Evolutionary conservation across 2,113 vertebrate genomes (phyloP), one percentile per base, ranked within the genome.

Genomic region (Haemorhous mexicanus): DNA sequence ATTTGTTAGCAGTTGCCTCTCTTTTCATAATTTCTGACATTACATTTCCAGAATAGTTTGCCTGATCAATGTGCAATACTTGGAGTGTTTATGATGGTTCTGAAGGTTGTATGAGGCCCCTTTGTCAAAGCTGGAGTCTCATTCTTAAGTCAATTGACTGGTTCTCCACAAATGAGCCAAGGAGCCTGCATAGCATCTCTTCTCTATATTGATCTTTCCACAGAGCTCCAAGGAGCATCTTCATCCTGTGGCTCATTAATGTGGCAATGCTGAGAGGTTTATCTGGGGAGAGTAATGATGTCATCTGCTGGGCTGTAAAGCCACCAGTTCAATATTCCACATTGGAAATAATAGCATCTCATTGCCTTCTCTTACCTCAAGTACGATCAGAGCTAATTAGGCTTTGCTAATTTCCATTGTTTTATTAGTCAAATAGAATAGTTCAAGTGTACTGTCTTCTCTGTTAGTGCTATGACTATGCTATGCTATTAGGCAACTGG

Each of bases 221-320:
- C 76, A 95, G 96, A 97, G 96, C 82, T 89, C 20, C 41, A 77
- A 95, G 87, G 97, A 96, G 91, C 64, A 64, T 98, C 97, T 98
- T 98, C 97, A 97, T 98, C 92, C 63, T 8, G 74, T 96, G 89
- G 75, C 75, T 96, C 87, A 93, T 97, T 98, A 98, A 96, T 78
- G 84, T 97, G 95, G 97, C 64, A 94, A 96, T 82, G 77, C 90
- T 95, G 95, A 93, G 91, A 86, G 87, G 78, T 97, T 95, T 96
- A 95, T 98, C 89, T 96, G 93, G 86, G 88, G 93, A 97, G 97
- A 96, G 84, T 90, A 85, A 97, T 98, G 96, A 97, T 98, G 96
- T 98, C 93, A 98, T 96, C 73, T 66, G 56, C 33, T 59, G 94
- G 87, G 90, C 88, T 93, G 90, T 97, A 96, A 97, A 98, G 95